These are phyloP conservation scores for Mythimna loreyi DNA, from an alignment of 2,888 invertebrate species.

Conservation along the genomic window DNA sequence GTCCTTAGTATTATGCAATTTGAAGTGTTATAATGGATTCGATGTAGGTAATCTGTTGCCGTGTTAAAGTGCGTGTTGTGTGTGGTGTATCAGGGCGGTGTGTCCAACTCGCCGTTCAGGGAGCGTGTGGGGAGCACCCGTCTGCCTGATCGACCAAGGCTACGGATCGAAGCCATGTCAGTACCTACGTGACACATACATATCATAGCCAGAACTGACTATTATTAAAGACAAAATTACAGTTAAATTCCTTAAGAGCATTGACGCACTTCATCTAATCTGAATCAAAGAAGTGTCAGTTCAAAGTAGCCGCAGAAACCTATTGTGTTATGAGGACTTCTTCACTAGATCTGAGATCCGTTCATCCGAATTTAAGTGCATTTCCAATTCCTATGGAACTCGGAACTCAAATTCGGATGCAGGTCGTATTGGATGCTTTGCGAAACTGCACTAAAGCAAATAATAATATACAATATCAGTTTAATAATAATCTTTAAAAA, in stretches of 20 bases:
- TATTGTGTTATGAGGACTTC: too few relatives aligned
- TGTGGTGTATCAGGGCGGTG: conserved; percentile 89
- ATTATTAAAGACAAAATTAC: conserved; percentile 45
- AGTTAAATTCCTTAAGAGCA: neutral
- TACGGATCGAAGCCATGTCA: conserved; percentile 94
- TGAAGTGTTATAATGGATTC: conserved; percentile 41
- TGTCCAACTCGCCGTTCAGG: conserved; percentile 95
- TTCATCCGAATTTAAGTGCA: too few relatives aligned
- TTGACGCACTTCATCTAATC: neutral
- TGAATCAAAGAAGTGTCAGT: neutral
- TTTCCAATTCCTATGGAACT: too few relatives aligned
- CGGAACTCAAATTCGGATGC: too few relatives aligned
- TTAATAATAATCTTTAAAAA: conserved; percentile 37
- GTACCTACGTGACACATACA: conserved; percentile 73
- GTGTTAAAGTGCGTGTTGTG: conserved; percentile 80
- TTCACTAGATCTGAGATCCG: too few relatives aligned
- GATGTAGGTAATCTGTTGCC: conserved; percentile 47
- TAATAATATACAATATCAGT: neutral
- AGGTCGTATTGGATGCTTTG: neutral
- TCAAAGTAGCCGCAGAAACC: too few relatives aligned
- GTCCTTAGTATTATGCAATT: conserved; percentile 44
- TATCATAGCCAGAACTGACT: conserved; percentile 41
- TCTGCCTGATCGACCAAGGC: conserved; percentile 96
- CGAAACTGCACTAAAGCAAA: neutral
- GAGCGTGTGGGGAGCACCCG: conserved; percentile 97